A percentile compares a stretch with the other conserved stretches of the same genome.
Evolutionary conservation across 2,888 invertebrate genomes (phyloP).

Genomic region (Gnatocerus cornutus): DNA sequence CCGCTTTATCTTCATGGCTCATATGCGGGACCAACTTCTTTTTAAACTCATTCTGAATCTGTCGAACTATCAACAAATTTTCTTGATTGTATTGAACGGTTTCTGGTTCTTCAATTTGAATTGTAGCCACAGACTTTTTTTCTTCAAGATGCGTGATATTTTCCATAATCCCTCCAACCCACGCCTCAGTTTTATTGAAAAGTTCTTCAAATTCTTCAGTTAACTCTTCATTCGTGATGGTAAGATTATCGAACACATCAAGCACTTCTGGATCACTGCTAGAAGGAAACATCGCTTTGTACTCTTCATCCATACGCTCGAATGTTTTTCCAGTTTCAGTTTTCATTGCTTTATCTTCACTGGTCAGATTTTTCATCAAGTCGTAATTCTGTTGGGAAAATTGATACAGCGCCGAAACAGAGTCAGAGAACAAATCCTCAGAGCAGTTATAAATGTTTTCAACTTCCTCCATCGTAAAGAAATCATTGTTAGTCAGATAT

Average conservation of each 20-base stretch:
- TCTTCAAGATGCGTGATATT: neutral
- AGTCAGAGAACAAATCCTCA: slow-evolving; percentile 24
- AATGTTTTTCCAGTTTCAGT: neutral
- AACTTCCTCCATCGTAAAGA: slow-evolving; percentile 10
- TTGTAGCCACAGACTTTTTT: neutral
- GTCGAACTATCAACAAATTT: slow-evolving; percentile 12
- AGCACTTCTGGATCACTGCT: neutral
- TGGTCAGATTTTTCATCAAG: slow-evolving; percentile 5
- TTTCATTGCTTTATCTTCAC: neutral
- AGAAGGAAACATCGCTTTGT: neutral
- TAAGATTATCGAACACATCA: slow-evolving; percentile 19
- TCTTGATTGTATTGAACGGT: slow-evolving; percentile 7
- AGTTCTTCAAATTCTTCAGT: slow-evolving; percentile 13
- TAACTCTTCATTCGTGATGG: slow-evolving; percentile 8
- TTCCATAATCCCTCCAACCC: neutral
- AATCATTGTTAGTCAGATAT: slow-evolving; percentile 35
- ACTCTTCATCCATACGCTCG: neutral
- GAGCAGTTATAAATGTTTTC: slow-evolving; percentile 21
- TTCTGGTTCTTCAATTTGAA: neutral
- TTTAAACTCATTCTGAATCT: slow-evolving; percentile 9
- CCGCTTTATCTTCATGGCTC: neutral
- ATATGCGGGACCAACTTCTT: neutral
- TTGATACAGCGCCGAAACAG: neutral
- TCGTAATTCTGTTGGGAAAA: slow-evolving; percentile 18
- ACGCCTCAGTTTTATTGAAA: neutral